These are phyloP conservation scores for Mus spicilegus DNA, from an alignment of 2,113 vertebrate genomes.

Conservation along the genomic window DNA sequence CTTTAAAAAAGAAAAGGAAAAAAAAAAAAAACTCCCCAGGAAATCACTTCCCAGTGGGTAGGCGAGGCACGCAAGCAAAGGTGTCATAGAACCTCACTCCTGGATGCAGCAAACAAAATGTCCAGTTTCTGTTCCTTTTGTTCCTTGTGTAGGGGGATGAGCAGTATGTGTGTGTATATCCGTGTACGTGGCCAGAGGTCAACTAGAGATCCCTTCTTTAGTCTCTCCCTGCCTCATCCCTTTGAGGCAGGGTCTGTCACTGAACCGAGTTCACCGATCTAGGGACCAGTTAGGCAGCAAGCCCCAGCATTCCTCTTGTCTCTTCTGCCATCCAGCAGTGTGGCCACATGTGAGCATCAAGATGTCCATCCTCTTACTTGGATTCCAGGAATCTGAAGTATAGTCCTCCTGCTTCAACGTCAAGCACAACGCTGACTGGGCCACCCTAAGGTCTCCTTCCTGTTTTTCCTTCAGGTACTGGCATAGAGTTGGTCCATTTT, in stretches of 20 bases:
- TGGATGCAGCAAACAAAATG: not conserved
- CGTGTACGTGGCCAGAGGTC: not conserved
- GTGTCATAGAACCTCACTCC: not conserved
- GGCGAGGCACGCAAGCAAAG: not conserved
- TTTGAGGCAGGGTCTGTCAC: not conserved
- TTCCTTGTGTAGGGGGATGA: not conserved
- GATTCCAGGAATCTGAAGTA: not conserved
- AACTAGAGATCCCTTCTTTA: not conserved
- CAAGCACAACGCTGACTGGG: not conserved
- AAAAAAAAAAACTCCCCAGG: not conserved
- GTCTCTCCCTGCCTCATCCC: not conserved
- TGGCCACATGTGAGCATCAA: no score
- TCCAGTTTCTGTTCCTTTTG: not conserved
- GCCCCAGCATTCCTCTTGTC: not conserved
- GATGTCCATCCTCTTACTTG: not conserved
- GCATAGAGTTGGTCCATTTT: no score
- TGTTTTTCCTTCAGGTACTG: not conserved
- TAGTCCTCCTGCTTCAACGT: not conserved
- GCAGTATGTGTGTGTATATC: accelerated
- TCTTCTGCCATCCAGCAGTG: no score
- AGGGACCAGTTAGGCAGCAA: not conserved
- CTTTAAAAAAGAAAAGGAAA: not conserved
- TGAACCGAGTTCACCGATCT: not conserved
- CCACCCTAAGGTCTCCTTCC: not conserved
- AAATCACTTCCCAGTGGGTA: conserved; percentile 48